Conservation (phyloP, 2,113 vertebrate species). For the Scatophagus argus region DNA sequence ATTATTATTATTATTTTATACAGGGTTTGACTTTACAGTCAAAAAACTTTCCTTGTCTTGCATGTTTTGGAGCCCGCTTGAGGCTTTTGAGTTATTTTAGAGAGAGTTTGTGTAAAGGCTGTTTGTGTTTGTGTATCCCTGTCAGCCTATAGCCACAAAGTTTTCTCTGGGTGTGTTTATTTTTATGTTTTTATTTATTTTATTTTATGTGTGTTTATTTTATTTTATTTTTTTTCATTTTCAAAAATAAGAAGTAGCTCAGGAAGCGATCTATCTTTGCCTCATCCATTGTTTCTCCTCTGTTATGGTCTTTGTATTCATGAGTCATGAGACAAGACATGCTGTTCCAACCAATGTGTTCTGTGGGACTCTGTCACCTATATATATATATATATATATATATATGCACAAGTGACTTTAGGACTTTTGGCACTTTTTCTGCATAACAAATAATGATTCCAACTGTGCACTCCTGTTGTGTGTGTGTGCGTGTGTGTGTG, state of each 20-base stretch:
- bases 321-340: conserved; percentile 46
- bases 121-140: neutral
- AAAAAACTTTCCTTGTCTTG: conserved; percentile 30
- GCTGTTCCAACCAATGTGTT: conserved; percentile 38
- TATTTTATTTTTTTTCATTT: neutral
- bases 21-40: neutral
- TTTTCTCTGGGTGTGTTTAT: conserved; percentile 4
- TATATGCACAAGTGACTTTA: conserved; percentile 17
- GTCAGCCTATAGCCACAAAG: neutral
- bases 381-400: neutral
- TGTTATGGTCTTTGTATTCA: conserved; percentile 42
- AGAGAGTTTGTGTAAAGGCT: neutral
- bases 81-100: conserved; percentile 8
- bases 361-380: conserved; percentile 28
- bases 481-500: neutral
- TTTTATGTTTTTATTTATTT: conserved; percentile 11
- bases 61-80: neutral
- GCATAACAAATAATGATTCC: conserved; percentile 21
- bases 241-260: neutral
- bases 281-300: conserved; percentile 17
- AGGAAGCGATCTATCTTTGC: conserved; percentile 11
- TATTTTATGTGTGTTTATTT: neutral
- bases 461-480: conserved; percentile 15
- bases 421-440: conserved; percentile 40
- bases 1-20: too few species aligned